Percentiles rank a stretch among this genome's conserved stretches.
These are phyloP conservation scores for Macrosiphum euphorbiae DNA, from an alignment of 2,888 invertebrate species.

Conservation along the genomic window DNA sequence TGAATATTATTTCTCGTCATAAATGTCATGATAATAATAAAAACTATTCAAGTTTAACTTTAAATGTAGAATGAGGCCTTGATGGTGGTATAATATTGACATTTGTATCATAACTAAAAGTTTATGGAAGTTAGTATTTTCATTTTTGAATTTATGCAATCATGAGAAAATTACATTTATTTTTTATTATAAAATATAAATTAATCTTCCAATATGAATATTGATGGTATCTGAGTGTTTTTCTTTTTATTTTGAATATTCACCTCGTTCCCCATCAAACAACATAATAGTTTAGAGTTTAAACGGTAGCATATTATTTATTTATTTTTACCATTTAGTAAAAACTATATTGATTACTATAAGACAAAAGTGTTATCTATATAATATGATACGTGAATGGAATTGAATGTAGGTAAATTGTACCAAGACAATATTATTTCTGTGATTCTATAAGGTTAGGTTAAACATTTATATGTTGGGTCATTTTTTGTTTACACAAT, in stretches of 20 bases:
- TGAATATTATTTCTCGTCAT: background rate
- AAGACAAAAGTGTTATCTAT: background rate
- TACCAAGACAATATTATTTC: background rate
- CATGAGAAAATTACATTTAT: slow-evolving; percentile 37
- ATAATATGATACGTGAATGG: background rate
- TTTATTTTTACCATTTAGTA: background rate
- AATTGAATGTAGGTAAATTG: background rate
- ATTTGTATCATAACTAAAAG: background rate
- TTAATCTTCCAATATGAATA: slow-evolving; percentile 39
- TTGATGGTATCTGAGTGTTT: slow-evolving; percentile 62
- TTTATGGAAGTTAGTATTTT: slow-evolving; percentile 49
- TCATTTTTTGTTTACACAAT: background rate
- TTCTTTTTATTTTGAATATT: slow-evolving; percentile 35
- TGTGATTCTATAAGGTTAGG: background rate
- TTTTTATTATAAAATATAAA: background rate
- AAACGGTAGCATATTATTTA: background rate
- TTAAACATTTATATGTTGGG: background rate
- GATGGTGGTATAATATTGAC: background rate
- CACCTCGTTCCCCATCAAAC: slow-evolving; percentile 63
- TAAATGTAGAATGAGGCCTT: too few relatives aligned
- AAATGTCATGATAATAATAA: background rate
- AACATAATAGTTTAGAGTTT: background rate
- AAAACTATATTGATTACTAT: background rate
- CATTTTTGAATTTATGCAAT: slow-evolving; percentile 39
- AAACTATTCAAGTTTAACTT: background rate